Conservation (phyloP, 2,888 invertebrate species). For the Fragum sueziense region DNA sequence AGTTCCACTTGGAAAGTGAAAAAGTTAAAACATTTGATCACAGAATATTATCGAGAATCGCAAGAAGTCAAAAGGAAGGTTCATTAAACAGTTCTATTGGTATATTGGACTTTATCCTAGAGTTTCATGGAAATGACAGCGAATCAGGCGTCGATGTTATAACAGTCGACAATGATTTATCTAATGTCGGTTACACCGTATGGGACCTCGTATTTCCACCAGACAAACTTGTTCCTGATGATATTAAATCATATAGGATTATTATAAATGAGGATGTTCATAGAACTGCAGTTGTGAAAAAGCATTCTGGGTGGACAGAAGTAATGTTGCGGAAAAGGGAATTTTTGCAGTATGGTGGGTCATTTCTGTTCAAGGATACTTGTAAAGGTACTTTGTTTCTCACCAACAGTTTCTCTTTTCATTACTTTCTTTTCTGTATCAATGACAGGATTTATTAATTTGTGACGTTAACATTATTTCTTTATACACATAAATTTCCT, state of each 20-base stretch:
- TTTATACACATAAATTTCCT: too few relatives aligned
- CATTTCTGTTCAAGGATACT: not conserved
- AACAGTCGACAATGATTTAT: not conserved
- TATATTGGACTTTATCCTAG: not conserved
- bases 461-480: too few relatives aligned
- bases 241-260: not conserved
- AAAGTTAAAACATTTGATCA: not conserved
- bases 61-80: not conserved
- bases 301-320: not conserved
- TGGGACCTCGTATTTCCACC: not conserved
- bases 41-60: not conserved
- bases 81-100: not conserved
- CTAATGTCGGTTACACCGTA: not conserved
- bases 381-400: conserved; percentile 10
- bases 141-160: not conserved
- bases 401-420: not conserved
- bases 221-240: not conserved
- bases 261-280: not conserved
- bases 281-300: not conserved
- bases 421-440: too few relatives aligned
- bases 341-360: not conserved
- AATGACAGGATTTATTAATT: too few relatives aligned
- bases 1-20: not conserved
- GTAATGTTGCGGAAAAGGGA: not conserved
- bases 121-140: not conserved